Evolutionary conservation across 2,888 invertebrate genomes (phyloP), one percentile per base, ranked within the genome.

Genomic region (Cactoblastis cactorum): DNA sequence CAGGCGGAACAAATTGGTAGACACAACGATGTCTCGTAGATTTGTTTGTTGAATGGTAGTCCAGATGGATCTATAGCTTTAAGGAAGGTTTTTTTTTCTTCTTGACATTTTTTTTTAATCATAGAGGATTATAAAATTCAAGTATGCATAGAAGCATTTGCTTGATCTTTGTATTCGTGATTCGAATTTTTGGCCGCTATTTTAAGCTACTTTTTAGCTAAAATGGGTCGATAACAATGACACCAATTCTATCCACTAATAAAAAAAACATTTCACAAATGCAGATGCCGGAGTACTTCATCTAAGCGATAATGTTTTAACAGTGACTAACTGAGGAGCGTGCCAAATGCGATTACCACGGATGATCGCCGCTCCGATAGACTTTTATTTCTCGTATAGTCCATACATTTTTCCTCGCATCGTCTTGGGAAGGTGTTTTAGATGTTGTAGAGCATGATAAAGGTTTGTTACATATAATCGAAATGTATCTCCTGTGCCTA

Each of bases 251-350:
- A 22, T 22, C n/a, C n/a, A 33, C n/a, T 33, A n/a, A n/a, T n/a
- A n/a, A n/a, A 11, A 33, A 33, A 33, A 33, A 33, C 3, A n/a
- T 33, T 1, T 2, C 11, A 33, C 11, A n/a, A 33, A n/a, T n/a
- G 1, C 3, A 33, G 3, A n/a, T 33, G n/a, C 9, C 33, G 1
- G 35, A 37, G 12, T 34, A 12, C 19, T 46, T 34, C 34, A 46
- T 35, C 35, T 34, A 46, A 46, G 18, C 12, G 35, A 12, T 6
- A 46, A 34, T 46, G n/a, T 46, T 46, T 34, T 17, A 34, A 33
- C 46, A 34, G 46, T 46, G 46, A 46, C 33, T 46, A 46, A 46
- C 19, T 12, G 19, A 19, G 34, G 34, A 46, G 46, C 46, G 46
- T 46, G 46, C 46, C 46, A 46, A 46, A 46, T 46, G 19, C 12